Evolutionary conservation across 2,888 invertebrate genomes (phyloP), one percentile per base, ranked within the genome.

Genomic region (Aricia artaxerxes): DNA sequence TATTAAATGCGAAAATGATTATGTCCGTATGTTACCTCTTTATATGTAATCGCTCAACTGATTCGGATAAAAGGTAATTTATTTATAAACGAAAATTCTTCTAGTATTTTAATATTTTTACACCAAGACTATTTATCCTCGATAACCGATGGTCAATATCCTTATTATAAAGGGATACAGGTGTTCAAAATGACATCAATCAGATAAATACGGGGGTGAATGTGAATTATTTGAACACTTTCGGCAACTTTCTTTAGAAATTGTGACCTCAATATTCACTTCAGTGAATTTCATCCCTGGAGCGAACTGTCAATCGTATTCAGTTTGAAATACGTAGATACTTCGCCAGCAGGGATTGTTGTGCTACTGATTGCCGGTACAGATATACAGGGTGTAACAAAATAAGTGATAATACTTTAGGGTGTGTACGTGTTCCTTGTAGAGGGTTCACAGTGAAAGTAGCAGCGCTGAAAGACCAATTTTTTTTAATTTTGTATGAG

Each of bases 271-370:
- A 35, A 4, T 35, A 4, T 35, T 4, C 9, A 69, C 69, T 69
- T 69, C 7, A 64, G 9, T 31, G 31, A 31, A 64, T 31, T 35
- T 13, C 69, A 69, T 69, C 16, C 5, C 31, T 38, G 35, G 35
- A 69, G 69, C 69, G 13, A 64, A 16, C 69, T 69, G 35, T 38
- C 35, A 69, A 69, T 69, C 35, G 69, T 35, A 69, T 69, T 69
- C 64, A 31, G 64, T 11, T 69, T 35, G 35, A 69, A 35, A 35
- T 35, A 35, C 35, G 13, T 4, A 38, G 35, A 69, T 13, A 16
- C 5, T 64, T 49, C 49, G 1, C 64, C 24, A 24, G 49, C 2
- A 61, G 64, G 35, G 69, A 69, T 35, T 69, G 38, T 69, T 16
- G 31, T 11, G 31, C 35, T 11, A 9, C 64, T 7, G 11, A 64